These are phyloP conservation scores for Diorhabda sublineata DNA, from an alignment of 1,140 invertebrate genomes.

Conservation along the genomic window DNA sequence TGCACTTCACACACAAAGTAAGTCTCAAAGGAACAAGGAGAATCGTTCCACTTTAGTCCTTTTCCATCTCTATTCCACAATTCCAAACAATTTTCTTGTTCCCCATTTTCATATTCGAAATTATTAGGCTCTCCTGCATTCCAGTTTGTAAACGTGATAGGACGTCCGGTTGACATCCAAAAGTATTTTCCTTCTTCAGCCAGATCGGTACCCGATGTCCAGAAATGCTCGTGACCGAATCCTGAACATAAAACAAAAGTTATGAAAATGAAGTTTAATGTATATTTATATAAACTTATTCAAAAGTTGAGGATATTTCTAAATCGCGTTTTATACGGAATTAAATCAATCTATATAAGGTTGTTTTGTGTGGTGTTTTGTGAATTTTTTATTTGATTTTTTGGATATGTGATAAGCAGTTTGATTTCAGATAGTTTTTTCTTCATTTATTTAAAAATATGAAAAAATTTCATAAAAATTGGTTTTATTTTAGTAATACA, in stretches of 20 bases:
- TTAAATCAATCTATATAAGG: too few relatives aligned
- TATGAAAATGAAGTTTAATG: too few relatives aligned
- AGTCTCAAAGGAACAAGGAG: conserved; percentile 87
- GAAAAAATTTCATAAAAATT: too few relatives aligned
- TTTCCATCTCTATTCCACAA: conserved; percentile 89
- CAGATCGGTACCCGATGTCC: conserved; percentile 87
- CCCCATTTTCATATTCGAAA: conserved; percentile 87
- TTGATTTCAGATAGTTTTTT: too few relatives aligned
- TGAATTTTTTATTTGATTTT: too few relatives aligned
- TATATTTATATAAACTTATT: too few relatives aligned
- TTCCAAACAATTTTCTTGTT: conserved; percentile 87
- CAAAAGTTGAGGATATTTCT: too few relatives aligned
- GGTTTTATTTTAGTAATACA: too few relatives aligned
- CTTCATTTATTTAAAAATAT: too few relatives aligned
- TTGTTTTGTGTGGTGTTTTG: too few relatives aligned
- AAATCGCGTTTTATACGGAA: too few relatives aligned
- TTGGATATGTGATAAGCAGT: too few relatives aligned
- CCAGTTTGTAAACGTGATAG: conserved; percentile 88
- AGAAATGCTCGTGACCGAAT: conserved; percentile 84
- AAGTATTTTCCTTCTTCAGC: conserved; percentile 86
- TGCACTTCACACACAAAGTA: conserved; percentile 88
- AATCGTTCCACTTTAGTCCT: conserved; percentile 89
- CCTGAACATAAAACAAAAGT: conserved; percentile 52
- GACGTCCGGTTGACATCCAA: conserved; percentile 86
- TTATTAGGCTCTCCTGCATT: conserved; percentile 88